A percentile compares a stretch with the other conserved stretches of the same genome.
phyloP scores from a whole-genome alignment of 1,140 invertebrate genomes.

The Brachionus rubens region DNA sequence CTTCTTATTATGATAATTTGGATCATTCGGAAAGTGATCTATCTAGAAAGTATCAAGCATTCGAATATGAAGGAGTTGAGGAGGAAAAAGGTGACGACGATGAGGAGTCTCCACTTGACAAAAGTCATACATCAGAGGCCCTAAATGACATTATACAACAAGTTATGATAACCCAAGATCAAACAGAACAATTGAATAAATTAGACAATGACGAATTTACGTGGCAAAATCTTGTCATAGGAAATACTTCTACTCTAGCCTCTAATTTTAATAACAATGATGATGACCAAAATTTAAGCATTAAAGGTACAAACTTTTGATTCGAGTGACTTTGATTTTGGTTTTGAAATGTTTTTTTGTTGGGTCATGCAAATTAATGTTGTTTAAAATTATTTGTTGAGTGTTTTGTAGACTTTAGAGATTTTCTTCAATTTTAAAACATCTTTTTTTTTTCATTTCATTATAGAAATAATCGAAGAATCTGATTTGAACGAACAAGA shows the following conservation, averaged over 20 bases:
- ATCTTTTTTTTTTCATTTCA: too few species aligned
- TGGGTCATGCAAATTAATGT: background rate
- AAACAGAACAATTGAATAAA: constrained; percentile 32
- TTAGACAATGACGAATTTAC: constrained; percentile 26
- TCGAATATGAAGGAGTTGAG: background rate
- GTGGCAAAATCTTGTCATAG: constrained; percentile 10
- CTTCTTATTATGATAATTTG: constrained; percentile 28
- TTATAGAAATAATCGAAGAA: background rate
- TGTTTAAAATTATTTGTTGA: background rate
- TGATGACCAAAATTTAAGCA: background rate
- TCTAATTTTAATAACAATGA: background rate
- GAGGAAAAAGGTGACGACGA: background rate
- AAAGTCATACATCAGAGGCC: constrained; percentile 10
- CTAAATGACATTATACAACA: constrained; percentile 39
- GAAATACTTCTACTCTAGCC: background rate
- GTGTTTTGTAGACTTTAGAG: too few species aligned
- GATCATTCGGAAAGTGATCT: background rate
- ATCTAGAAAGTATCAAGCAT: background rate
- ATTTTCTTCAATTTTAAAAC: too few species aligned
- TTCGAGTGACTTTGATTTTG: constrained; percentile 1
- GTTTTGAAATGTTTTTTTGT: constrained; percentile 11
- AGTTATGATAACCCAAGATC: constrained; percentile 5
- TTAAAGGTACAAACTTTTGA: constrained; percentile 21
- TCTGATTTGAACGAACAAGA: background rate
- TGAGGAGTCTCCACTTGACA: background rate